Conservation (phyloP, 2,888 invertebrate species). For the Xylophagus ater region DNA sequence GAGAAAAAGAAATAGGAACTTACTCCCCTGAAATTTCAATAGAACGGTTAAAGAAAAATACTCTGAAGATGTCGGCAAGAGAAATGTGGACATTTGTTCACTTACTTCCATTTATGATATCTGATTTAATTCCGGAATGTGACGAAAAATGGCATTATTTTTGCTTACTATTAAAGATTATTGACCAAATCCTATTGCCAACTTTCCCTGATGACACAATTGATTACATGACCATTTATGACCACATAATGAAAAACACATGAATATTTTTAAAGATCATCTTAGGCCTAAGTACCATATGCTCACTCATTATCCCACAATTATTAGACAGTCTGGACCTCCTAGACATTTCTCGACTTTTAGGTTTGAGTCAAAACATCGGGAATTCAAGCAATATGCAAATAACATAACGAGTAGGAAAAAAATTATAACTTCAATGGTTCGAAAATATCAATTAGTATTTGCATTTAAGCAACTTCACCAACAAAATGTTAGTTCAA, state of each 20-base stretch:
- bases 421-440: no score
- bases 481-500: no score
- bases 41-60: conserved; percentile 9
- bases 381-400: no score
- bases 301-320: background rate
- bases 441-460: no score
- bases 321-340: conserved; percentile 1
- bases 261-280: background rate
- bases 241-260: background rate
- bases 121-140: conserved; percentile 11
- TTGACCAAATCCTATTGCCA: conserved; percentile 9
- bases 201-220: conserved; percentile 7
- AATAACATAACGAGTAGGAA: no score
- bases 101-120: conserved; percentile 14
- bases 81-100: conserved; percentile 14
- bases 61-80: conserved; percentile 15
- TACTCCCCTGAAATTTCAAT: conserved; percentile 12
- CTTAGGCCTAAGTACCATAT: background rate
- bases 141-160: conserved; percentile 11
- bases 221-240: no score
- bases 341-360: background rate
- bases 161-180: conserved; percentile 9
- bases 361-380: background rate
- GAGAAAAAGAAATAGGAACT: conserved; percentile 13
- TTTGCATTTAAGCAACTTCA: no score